A percentile compares a stretch with the other conserved stretches of the same genome.
Conservation (phyloP, 2,888 invertebrate species). For the Aspidiotus rigidus region DNA sequence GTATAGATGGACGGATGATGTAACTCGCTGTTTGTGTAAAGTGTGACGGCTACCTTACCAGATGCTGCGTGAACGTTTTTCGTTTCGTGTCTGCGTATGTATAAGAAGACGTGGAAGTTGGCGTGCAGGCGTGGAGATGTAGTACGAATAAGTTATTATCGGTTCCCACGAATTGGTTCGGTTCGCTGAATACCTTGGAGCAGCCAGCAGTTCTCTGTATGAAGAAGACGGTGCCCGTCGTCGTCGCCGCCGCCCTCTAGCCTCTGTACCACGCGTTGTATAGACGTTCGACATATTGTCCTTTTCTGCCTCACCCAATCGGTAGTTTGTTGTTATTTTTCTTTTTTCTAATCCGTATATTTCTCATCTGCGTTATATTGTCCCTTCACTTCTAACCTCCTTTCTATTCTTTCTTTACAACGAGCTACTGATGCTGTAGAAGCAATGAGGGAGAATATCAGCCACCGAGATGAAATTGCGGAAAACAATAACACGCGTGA, state of each 20-base stretch:
- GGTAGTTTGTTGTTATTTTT: not conserved
- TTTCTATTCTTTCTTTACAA: not conserved
- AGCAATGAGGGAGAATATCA: no score
- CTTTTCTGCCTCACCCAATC: not conserved
- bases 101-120: not conserved
- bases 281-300: not conserved
- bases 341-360: not conserved
- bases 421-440: no score
- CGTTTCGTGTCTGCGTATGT: not conserved
- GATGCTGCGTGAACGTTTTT: not conserved
- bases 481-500: no score
- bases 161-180: slow-evolving; percentile 31
- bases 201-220: slow-evolving; percentile 18
- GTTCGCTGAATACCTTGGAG: slow-evolving; percentile 15
- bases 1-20: no score
- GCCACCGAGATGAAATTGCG: no score
- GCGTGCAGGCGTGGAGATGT: slow-evolving; percentile 3
- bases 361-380: not conserved
- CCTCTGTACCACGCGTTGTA: not conserved
- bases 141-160: slow-evolving; percentile 8
- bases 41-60: not conserved
- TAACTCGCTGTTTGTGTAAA: no score
- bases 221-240: not conserved
- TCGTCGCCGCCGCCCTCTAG: not conserved
- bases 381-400: not conserved